These are phyloP conservation scores for Halcyon leucocephala DNA, from an alignment of 2,797 vertebrate genomes.

Conservation along the genomic window DNA sequence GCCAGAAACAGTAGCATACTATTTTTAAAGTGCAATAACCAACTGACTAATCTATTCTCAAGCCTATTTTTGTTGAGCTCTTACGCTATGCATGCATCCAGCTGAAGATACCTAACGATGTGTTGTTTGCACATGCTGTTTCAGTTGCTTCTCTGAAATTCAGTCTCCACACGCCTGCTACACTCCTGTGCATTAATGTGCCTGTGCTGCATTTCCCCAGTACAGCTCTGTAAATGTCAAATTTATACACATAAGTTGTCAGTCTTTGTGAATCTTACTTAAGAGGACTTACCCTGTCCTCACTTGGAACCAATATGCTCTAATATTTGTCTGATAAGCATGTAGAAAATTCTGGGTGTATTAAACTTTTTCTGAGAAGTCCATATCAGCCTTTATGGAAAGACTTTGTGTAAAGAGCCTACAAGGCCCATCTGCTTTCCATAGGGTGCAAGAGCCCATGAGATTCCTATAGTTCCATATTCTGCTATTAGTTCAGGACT, in stretches of 20 bases:
- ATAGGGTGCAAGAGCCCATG: background rate
- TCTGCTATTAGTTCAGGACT: slow-evolving; percentile 23
- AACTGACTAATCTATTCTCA: background rate
- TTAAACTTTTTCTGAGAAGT: background rate
- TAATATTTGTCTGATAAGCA: background rate
- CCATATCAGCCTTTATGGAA: background rate
- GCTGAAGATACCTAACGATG: background rate
- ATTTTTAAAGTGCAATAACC: background rate
- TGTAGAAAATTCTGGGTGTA: background rate
- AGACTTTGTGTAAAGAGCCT: background rate
- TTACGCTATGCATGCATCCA: background rate
- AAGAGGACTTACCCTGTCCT: background rate
- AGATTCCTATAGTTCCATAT: background rate
- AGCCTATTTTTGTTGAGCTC: background rate
- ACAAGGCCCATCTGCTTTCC: background rate
- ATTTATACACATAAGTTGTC: background rate
- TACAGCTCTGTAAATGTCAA: background rate
- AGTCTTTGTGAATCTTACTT: background rate
- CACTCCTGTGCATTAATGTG: background rate
- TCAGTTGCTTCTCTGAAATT: background rate
- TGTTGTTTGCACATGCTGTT: background rate
- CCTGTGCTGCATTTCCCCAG: background rate
- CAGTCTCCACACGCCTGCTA: rapidly evolving
- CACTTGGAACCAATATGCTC: background rate
- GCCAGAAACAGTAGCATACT: background rate